Evolutionary conservation across 1,140 invertebrate genomes (phyloP), one percentile per base, ranked within the genome.

Genomic region (Aphaenogaster rudis): DNA sequence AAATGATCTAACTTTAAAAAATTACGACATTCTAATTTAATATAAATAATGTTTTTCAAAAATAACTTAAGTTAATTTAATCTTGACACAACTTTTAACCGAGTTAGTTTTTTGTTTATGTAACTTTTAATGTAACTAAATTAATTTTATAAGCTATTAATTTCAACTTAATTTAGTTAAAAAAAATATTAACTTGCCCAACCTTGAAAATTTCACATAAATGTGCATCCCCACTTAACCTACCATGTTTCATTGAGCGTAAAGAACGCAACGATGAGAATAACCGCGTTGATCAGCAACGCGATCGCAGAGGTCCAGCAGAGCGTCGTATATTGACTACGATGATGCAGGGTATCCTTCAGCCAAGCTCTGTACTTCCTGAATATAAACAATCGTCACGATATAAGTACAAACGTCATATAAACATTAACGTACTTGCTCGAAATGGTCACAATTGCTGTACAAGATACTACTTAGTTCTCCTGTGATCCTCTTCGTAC

Each of bases 321-420:
- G 88, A 97, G 96, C 7, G 96, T 97, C 69, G 97, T 97, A 79
- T 97, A 96, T 88, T 96, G 96, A 92, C 97, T 97, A 78, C 94
- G 95, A 91, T 96, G 96, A 92, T 96, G 95, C 71, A 96, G 94
- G 54, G 96, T 93, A 92, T 96, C 96, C 90, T 93, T 95, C 39
- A 96, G 76, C 95, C 96, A 96, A 88, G 93, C 95, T 91, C 92
- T 96, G 45, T 94, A 95, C 88, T 94, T 96, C 88, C 96, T 96
- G 64, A 5, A 94, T 92, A 54, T 7, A 67, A 69, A 61, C 91
- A 91, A 52, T 50, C 0, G 21, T 81, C 21, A 42, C 0, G 21
- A 50, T 54, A 17, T 28, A n/a, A 21, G 21, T 45, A 13, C 9
- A 78, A n/a, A 33, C 13, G 52, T 21, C 15, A 36, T 15, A 59